A percentile compares a stretch with the other conserved stretches of the same genome.
phyloP scores from a whole-genome alignment of 1,140 invertebrate genomes.

The Procambarus clarkii region DNA sequence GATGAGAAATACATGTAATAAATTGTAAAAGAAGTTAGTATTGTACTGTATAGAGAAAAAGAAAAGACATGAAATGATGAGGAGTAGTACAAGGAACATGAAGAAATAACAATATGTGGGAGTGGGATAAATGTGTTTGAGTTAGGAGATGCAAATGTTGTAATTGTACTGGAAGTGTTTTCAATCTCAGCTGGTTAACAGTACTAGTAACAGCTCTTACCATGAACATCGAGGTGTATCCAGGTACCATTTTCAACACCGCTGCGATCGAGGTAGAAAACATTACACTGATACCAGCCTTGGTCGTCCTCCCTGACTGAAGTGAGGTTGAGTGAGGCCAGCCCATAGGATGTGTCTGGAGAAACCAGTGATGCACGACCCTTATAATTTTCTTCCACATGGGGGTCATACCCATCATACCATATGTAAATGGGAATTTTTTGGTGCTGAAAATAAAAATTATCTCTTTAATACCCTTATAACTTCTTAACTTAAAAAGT shows the following conservation, averaged over 20 bases:
- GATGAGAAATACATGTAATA: too few species aligned
- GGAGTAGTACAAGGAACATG: too few species aligned
- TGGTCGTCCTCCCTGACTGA: slow-evolving; percentile 94
- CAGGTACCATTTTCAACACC: slow-evolving; percentile 95
- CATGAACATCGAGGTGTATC: slow-evolving; percentile 97
- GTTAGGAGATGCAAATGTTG: too few species aligned
- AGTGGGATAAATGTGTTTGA: too few species aligned
- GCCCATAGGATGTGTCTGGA: slow-evolving; percentile 82
- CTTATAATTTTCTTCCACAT: slow-evolving; percentile 93
- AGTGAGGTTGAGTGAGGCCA: slow-evolving; percentile 94
- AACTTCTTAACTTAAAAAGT: too few species aligned
- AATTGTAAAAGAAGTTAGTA: too few species aligned
- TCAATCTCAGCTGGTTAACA: too few species aligned
- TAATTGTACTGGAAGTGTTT: too few species aligned
- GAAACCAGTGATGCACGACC: slow-evolving; percentile 91
- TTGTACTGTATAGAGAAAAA: too few species aligned
- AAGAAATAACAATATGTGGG: too few species aligned
- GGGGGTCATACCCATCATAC: slow-evolving; percentile 97
- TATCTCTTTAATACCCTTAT: too few species aligned
- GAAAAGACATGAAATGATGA: too few species aligned
- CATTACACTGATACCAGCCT: slow-evolving; percentile 98
- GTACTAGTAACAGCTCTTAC: slow-evolving; percentile 81
- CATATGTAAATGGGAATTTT: slow-evolving; percentile 89
- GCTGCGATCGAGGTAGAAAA: slow-evolving; percentile 95
- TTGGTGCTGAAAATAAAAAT: slow-evolving; percentile 58